Percentiles rank a stretch among this genome's conserved stretches.
These are phyloP conservation scores for Rissa tridactyla DNA, from an alignment of 2,113 vertebrate species.

Conservation along the genomic window DNA sequence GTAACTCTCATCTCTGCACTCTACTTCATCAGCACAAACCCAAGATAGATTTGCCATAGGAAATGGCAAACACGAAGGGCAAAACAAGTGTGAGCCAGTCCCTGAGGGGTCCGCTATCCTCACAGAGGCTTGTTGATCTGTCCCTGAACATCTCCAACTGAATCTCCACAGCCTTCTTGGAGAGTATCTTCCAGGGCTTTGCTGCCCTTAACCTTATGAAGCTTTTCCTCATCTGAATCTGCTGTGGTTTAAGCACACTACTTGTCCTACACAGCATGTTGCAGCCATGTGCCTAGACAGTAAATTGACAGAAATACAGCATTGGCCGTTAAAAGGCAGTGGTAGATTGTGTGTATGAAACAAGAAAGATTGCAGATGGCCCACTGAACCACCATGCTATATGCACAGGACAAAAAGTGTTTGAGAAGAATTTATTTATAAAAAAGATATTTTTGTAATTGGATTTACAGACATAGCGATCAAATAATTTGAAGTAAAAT, in stretches of 20 bases:
- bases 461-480: neutral
- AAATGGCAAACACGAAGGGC: neutral
- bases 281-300: neutral
- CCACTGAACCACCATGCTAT: neutral
- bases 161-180: no score
- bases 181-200: neutral
- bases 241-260: neutral
- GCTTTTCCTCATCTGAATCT: neutral
- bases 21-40: neutral
- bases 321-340: neutral
- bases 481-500: neutral
- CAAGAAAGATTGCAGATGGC: neutral
- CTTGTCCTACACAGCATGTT: neutral
- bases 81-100: rapidly evolving
- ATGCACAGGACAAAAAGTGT: neutral
- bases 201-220: neutral
- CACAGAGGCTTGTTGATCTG: neutral
- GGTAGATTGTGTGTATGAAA: neutral
- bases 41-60: neutral
- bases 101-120: neutral
- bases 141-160: neutral
- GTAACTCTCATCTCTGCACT: neutral
- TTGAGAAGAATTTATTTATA: neutral
- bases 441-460: neutral
- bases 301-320: neutral